phyloP scores from a whole-genome alignment of 1,140 invertebrate species.

The Gryllus bimaculatus region DNA sequence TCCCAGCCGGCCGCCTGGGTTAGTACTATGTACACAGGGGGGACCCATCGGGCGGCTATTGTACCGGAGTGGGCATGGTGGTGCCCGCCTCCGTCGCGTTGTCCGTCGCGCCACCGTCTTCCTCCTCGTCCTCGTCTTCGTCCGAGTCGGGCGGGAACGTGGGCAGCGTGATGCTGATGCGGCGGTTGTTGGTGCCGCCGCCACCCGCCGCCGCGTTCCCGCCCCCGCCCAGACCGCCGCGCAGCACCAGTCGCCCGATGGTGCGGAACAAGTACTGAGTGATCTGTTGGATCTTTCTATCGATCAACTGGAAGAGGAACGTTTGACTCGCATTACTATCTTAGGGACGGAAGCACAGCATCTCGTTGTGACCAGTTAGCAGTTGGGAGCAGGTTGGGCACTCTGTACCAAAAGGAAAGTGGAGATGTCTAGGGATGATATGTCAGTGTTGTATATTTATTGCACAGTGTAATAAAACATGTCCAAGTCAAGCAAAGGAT shows the following conservation, averaged over 20 bases:
- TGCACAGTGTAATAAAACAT: no score
- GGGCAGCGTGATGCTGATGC: conserved; percentile 42
- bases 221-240: conserved; percentile 41
- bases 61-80: not conserved
- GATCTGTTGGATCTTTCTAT: conserved; percentile 63
- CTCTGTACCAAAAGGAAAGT: no score
- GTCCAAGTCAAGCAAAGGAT: no score
- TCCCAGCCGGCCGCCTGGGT: not conserved
- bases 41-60: not conserved
- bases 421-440: no score
- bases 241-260: conserved; percentile 43
- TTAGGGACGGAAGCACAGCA: no score
- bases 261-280: conserved; percentile 53
- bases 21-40: not conserved
- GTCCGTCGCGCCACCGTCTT: conserved; percentile 26
- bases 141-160: conserved; percentile 41
- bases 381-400: no score
- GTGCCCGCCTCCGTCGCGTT: not conserved
- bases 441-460: no score
- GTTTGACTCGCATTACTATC: not conserved
- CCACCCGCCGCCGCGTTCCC: conserved; percentile 35
- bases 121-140: conserved; percentile 39
- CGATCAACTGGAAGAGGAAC: conserved; percentile 58
- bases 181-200: conserved; percentile 33
- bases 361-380: no score